Conservation (phyloP, 2,113 vertebrate genomes). For the Azemiops feae region DNA sequence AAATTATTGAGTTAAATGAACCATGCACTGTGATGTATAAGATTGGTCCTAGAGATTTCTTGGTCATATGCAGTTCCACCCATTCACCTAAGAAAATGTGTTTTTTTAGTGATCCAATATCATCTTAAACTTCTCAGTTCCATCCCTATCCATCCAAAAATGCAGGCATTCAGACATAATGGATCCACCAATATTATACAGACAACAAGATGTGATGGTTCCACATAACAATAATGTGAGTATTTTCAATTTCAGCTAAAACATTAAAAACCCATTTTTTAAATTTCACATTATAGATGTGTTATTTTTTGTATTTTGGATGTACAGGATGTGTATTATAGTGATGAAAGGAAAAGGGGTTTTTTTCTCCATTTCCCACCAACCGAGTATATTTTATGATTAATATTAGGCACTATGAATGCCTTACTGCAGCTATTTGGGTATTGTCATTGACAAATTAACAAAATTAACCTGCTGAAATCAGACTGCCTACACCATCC, state of each 20-base stretch:
- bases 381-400: background rate
- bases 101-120: background rate
- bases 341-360: background rate
- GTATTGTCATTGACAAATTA: conserved; percentile 20
- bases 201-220: background rate
- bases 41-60: background rate
- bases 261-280: background rate
- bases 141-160: background rate
- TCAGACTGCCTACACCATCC: background rate
- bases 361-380: background rate
- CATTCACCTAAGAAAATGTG: background rate
- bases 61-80: background rate
- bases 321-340: background rate
- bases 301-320: background rate
- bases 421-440: background rate
- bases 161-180: background rate
- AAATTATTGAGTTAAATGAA: too few relatives aligned
- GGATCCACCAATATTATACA: background rate
- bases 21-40: background rate
- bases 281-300: background rate
- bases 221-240: background rate
- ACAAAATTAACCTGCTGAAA: conserved; percentile 15
- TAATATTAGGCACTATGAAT: background rate
- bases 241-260: background rate
- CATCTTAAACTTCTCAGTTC: background rate